Percentiles rank a stretch among this genome's conserved stretches.
Conservation (phyloP, 2,113 vertebrate species). For the Periophthalmodon schlosseri region DNA sequence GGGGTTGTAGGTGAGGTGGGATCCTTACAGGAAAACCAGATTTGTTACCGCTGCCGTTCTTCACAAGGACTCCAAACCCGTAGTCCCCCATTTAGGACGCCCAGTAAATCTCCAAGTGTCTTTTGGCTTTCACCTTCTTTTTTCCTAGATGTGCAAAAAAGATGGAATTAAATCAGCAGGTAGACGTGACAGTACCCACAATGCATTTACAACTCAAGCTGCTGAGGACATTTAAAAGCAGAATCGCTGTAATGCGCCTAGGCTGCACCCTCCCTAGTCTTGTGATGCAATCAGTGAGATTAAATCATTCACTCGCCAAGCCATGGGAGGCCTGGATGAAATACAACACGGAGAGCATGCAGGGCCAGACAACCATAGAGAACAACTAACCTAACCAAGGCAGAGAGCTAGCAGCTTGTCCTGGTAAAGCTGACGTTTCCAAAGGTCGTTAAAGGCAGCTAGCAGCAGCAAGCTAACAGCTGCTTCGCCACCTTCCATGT, state of each 20-base stretch:
- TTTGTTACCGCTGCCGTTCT: conserved; percentile 98
- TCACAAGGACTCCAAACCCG: conserved; percentile 99
- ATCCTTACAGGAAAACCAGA: conserved; percentile 97
- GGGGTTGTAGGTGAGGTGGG: conserved; percentile 97
- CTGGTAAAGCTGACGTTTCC: conserved; percentile 61
- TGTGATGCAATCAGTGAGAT: conserved; percentile 72
- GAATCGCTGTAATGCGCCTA: conserved; percentile 45
- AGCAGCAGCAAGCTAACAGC: conserved; percentile 75
- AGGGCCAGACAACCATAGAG: conserved; percentile 42
- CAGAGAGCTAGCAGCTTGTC: conserved; percentile 46
- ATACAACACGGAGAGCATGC: conserved; percentile 53
- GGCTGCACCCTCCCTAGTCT: conserved; percentile 65
- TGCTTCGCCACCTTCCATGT: conserved; percentile 68
- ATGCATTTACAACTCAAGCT: conserved; percentile 35
- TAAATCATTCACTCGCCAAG: conserved; percentile 66
- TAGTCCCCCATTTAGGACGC: conserved; percentile 99
- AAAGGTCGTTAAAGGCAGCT: conserved; percentile 71
- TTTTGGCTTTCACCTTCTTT: conserved; percentile 68
- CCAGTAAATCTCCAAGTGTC: conserved; percentile 64
- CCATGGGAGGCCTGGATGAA: conserved; percentile 61
- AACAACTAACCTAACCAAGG: conserved; percentile 53
- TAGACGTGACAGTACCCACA: conserved; percentile 26
- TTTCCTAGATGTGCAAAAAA: conserved; percentile 52
- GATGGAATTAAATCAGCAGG: background rate
- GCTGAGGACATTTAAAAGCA: conserved; percentile 29